Evolutionary conservation across 2,113 vertebrate genomes (phyloP), one percentile per base, ranked within the genome.

Genomic region (Bungarus multicinctus): DNA sequence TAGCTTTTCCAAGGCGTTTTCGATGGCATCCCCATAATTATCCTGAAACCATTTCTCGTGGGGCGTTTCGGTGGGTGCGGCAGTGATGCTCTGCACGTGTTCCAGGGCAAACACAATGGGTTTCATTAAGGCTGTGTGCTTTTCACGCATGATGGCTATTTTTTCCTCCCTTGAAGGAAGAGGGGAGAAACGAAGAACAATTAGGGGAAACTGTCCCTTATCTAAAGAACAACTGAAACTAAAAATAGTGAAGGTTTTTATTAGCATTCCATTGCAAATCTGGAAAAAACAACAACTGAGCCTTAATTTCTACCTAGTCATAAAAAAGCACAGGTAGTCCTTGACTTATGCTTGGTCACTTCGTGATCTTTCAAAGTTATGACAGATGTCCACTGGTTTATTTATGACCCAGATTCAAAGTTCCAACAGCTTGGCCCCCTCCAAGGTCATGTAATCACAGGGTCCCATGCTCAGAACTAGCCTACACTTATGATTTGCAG

Each of bases 1-100:
- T 2, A 99, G 97, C 45, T 99, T 98, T 95, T 99, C 99, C 1
- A 99, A 96, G 0, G 99, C 99, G 0, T 98, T 98, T 93, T 97
- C 97, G 89, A 99, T 98, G 27, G 98, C 97, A 30, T 99, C 98
- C 11, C 99, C 99, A 14, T 99, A 99, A 90, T 97, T 99, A 95
- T 99, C 98, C 97, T 99, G 99, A 96, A 99, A 99, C 99, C 99
- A 99, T 1, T 98, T 99, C 95, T 99, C 99, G 22, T 99, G 99
- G 0, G 99, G 99, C 0, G 99, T 99, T 95, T 99, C 99, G 0
- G 99, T 98, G 23, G 98, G 96, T 57, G 99, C 98, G 0, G 98
- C 98, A 0, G 99, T 99, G 96, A 99, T 99, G 96, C 98, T 99
- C 95, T 98, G 98, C 2, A 99, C 99, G 0, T 99, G 99, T 81